Percentiles rank a stretch among this genome's conserved stretches.
phyloP scores from a whole-genome alignment of 2,888 invertebrate species.

The Cataglyphis livida region DNA sequence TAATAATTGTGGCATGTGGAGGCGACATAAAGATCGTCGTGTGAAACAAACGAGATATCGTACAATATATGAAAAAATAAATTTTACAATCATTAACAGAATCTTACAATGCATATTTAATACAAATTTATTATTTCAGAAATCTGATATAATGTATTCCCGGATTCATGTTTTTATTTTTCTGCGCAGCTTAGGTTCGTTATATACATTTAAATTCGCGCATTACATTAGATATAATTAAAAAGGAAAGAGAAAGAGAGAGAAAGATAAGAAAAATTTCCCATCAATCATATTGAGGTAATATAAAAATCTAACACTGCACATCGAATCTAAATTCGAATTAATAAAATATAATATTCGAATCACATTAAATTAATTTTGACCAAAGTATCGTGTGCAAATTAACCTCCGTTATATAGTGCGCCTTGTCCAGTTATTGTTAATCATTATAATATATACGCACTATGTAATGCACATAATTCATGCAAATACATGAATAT shows the following conservation, averaged over 20 bases:
- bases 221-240: neutral
- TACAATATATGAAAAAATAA: constrained; percentile 17
- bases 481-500: constrained; percentile 16
- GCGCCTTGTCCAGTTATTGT: neutral
- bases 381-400: neutral
- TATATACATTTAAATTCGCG: neutral
- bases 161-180: neutral
- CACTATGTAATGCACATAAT: neutral
- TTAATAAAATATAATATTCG: constrained; percentile 26
- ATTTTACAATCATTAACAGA: constrained; percentile 12
- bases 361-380: neutral
- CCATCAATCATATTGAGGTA: neutral
- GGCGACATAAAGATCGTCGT: constrained; percentile 20
- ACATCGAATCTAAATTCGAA: neutral
- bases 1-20: constrained; percentile 25
- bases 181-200: neutral
- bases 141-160: neutral
- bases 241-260: neutral
- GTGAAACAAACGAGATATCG: constrained; percentile 22
- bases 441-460: neutral
- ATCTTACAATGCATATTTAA: constrained; percentile 27
- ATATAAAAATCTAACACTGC: neutral
- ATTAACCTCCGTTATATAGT: neutral
- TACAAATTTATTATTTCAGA: constrained; percentile 14
- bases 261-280: neutral